Conservation (phyloP, 2,113 vertebrate species). For the Caloenas nicobarica region DNA sequence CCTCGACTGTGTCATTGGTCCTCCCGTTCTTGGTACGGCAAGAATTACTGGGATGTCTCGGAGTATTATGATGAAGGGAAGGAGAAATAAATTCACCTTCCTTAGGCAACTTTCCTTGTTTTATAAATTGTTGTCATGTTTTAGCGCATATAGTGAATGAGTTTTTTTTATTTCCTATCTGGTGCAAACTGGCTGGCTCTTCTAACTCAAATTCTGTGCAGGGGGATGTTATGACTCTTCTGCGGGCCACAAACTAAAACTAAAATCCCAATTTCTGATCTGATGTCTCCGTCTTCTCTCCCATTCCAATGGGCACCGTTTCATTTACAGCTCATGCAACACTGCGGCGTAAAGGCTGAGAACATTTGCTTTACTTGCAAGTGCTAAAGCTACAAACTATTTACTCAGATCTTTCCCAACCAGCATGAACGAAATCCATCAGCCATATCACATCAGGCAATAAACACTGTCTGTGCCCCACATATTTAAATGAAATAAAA, state of each 20-base stretch:
- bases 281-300: not conserved
- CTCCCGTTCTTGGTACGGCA: fast-evolving
- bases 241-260: not conserved
- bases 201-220: not conserved
- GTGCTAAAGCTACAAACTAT: not conserved
- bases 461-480: not conserved
- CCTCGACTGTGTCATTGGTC: fast-evolving
- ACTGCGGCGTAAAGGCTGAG: fast-evolving
- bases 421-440: not conserved
- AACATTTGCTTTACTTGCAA: not conserved
- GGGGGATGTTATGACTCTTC: not conserved
- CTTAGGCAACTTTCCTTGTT: not conserved
- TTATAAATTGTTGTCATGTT: not conserved
- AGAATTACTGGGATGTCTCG: not conserved
- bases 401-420: not conserved
- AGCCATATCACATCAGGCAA: not conserved
- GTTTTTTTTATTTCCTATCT: not conserved
- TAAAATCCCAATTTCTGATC: not conserved
- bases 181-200: not conserved
- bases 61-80: not conserved
- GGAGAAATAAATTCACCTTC: not conserved
- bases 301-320: not conserved
- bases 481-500: not conserved
- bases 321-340: fast-evolving
- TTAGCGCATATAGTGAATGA: fast-evolving